These are phyloP conservation scores for Peromyscus polionotus DNA, from an alignment of 2,113 vertebrate genomes.

Conservation along the genomic window DNA sequence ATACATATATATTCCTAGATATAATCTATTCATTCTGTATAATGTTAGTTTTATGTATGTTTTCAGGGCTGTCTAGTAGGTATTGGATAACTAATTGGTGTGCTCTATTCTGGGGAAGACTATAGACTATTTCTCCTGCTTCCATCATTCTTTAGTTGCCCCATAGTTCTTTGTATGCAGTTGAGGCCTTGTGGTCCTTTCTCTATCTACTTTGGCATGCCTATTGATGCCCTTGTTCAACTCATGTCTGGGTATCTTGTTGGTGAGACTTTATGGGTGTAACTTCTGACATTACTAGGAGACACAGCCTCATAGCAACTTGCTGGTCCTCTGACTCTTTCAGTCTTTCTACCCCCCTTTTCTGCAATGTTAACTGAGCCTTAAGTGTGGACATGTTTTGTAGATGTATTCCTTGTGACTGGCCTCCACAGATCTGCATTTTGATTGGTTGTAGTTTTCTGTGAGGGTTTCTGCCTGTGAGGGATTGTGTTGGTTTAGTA, in stretches of 20 bases:
- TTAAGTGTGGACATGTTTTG: background rate
- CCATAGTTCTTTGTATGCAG: background rate
- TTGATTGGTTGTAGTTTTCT: background rate
- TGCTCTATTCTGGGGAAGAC: background rate
- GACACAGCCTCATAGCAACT: background rate
- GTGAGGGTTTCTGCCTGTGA: background rate
- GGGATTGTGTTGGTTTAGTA: background rate
- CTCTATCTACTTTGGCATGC: background rate
- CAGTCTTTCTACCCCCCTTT: background rate
- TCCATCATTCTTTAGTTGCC: too few relatives aligned
- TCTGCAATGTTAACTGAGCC: background rate
- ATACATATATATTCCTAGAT: background rate
- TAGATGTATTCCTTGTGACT: background rate
- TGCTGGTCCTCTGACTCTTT: background rate
- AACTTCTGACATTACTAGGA: background rate
- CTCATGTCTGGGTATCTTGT: background rate
- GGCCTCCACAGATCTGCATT: background rate
- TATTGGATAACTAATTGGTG: background rate
- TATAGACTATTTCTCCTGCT: background rate
- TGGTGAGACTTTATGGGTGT: background rate
- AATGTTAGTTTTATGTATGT: background rate
- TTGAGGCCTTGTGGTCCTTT: background rate
- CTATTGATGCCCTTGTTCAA: background rate
- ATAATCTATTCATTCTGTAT: background rate
- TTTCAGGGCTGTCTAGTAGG: background rate